These are phyloP conservation scores for Craniophora ligustri DNA, from an alignment of 2,888 invertebrate species.

Conservation along the genomic window DNA sequence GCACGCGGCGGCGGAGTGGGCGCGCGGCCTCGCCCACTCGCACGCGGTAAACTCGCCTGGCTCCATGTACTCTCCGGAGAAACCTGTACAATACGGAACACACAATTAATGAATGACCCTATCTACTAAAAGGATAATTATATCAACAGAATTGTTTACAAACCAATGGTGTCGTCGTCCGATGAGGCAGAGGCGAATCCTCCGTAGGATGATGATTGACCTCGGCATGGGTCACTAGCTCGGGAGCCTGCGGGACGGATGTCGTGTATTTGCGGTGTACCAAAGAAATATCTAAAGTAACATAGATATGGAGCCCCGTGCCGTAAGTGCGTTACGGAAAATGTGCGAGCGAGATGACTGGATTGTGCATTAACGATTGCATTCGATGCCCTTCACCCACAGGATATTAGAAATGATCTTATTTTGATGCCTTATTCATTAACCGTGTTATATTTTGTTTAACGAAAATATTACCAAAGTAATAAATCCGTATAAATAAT, in stretches of 20 bases:
- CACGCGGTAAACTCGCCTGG: slow-evolving; percentile 79
- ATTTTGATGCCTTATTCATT: too few relatives aligned
- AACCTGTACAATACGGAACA: slow-evolving; percentile 61
- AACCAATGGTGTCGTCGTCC: slow-evolving; percentile 88
- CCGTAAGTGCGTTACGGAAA: slow-evolving; percentile 35
- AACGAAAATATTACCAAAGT: too few relatives aligned
- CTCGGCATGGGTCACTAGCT: slow-evolving; percentile 88
- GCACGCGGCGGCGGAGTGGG: slow-evolving; percentile 87
- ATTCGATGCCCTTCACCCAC: slow-evolving; percentile 34
- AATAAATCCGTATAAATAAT: too few relatives aligned
- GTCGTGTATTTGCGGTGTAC: not conserved
- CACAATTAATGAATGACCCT: not conserved
- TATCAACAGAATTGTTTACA: slow-evolving; percentile 39
- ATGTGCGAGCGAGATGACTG: slow-evolving; percentile 44
- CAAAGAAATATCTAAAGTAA: slow-evolving; percentile 2
- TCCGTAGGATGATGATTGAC: slow-evolving; percentile 89
- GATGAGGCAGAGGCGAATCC: slow-evolving; percentile 89
- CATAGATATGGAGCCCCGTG: slow-evolving; percentile 33
- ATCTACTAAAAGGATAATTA: not conserved
- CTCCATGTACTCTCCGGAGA: slow-evolving; percentile 88
- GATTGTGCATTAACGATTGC: slow-evolving; percentile 39
- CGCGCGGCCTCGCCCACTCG: slow-evolving; percentile 81
- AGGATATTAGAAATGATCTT: slow-evolving; percentile 16
- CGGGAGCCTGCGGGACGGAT: slow-evolving; percentile 70
- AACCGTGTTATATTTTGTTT: too few relatives aligned